Evolutionary conservation across 2,888 invertebrate genomes (phyloP), one percentile per base, ranked within the genome.

Genomic region (Psococerastis gibbosa): DNA sequence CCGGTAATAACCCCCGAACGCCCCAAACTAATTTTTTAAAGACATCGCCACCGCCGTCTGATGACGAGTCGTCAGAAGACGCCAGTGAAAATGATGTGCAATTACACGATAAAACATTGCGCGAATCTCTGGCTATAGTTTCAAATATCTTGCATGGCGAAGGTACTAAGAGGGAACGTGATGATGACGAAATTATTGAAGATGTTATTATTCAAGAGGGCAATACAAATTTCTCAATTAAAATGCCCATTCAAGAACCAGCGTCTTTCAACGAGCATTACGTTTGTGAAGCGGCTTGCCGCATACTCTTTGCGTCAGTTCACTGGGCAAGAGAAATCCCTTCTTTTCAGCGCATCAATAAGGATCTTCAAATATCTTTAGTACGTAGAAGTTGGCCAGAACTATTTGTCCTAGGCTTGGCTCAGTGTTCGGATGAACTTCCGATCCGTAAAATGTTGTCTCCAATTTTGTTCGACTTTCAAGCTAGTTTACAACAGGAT

Each of bases 241-340:
- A 81, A 52, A 76, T 83, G 5, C 71, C 70, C 2, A 43, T 44
- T 18, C 75, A 85, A 4, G 78, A 85, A 52, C 84, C 89, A 11
- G 73, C 83, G n/a, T 87, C 84, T 63, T 71, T 92, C 53, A 88
- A 91, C 52, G 76, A 88, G 55, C 92, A 94, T 65, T 92, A 87
- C 55, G 84, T 88, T 42, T 95, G 92, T 64, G 95, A 97, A 67
- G 87, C 85, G 52, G 92, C 89, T 20, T 89, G 94, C 2, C 67
- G 95, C 41, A 70, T 97, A 44, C 70, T 97, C 45, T 91, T 92
- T 56, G 72, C 91, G 8, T 77, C 82, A 11, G 80, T 92, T 46
- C 81, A 92, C 56, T 95, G 94, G 89, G 74, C 87, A 42, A 71
- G 80, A 50, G 80, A 81, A 53, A 74, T 92, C 53, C 78, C 82